Base-by-base conservation (phyloP, 2,888 invertebrate genomes). In the Ectobius pallidus region DNA sequence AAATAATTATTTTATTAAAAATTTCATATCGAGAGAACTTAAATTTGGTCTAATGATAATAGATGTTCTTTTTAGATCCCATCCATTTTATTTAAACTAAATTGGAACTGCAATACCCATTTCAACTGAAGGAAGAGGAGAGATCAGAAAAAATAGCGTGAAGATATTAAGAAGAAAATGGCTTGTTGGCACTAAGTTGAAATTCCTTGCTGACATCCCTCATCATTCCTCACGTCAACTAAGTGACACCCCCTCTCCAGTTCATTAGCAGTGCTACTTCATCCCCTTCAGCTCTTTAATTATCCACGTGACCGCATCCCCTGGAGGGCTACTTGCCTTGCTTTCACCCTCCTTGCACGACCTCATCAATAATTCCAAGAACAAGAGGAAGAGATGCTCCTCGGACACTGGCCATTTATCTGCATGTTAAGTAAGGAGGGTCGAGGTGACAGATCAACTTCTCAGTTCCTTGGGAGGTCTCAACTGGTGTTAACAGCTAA, bases 201-300 rank as follows among this genome's bases (percentile, higher is more conserved):
- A 52, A 52, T 52, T 52, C 52, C 25, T 25, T 22, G 1, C 1
- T 22, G 2, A 52, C 25, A n/a, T 18, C 46, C 18, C 18, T 1
- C 46, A 18, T 46, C 46, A 52, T 52, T 52, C 11, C 52, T 52
- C 25, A 18, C 20, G 25, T 52, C 52, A 25, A n/a, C 25, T 6
- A 16, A 52, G 25, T 0, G 52, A 52, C 25, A 52, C 3, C 0
- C 1, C 6, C 25, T 52, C 52, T 22, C 9, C 25, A 25, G 52
- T 52, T 52, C 52, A 52, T 52, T 52, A 52, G 52, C 52, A 25
- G 0, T 25, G 52, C 4, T 14, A 52, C 22, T 52, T 25, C 52
- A 52, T 52, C 52, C 52, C 52, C 52, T 52, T 52, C 20, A 25
- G 52, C 11, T 25, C 52, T 52, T 52, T 52, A 52, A 52, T 52